phyloP scores from a whole-genome alignment of 2,888 invertebrate genomes.

The Lasioglossum lativentre region DNA sequence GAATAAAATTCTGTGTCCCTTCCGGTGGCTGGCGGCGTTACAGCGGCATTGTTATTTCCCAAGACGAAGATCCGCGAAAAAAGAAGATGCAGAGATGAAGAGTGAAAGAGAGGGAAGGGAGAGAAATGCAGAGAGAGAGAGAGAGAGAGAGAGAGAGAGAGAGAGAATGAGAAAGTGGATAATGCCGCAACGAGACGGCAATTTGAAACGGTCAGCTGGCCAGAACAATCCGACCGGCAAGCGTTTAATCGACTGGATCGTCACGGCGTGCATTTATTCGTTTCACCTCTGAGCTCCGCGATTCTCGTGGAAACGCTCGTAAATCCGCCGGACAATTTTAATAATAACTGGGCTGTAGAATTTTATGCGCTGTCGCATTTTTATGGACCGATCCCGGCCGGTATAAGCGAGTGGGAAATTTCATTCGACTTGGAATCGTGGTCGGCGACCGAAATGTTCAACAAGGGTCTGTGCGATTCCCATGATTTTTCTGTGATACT shows the following conservation, averaged over 20 bases:
- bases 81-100: background rate
- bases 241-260: constrained; percentile 14
- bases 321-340: constrained; percentile 4
- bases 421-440: background rate
- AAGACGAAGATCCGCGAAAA: constrained; percentile 5
- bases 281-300: constrained; percentile 5
- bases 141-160: background rate
- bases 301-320: constrained; percentile 11
- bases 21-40: background rate
- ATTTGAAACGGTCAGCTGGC: constrained; percentile 11
- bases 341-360: constrained; percentile 6
- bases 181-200: constrained; percentile 11
- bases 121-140: background rate
- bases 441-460: background rate
- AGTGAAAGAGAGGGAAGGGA: background rate
- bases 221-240: constrained; percentile 1
- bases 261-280: constrained; percentile 10
- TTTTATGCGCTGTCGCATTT: constrained; percentile 11
- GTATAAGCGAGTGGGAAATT: background rate
- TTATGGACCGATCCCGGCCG: background rate
- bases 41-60: background rate
- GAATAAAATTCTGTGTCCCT: background rate
- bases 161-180: background rate
- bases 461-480: background rate
- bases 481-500: background rate